Conservation (phyloP, 2,888 invertebrate genomes). For the Lycophotia porphyrea region DNA sequence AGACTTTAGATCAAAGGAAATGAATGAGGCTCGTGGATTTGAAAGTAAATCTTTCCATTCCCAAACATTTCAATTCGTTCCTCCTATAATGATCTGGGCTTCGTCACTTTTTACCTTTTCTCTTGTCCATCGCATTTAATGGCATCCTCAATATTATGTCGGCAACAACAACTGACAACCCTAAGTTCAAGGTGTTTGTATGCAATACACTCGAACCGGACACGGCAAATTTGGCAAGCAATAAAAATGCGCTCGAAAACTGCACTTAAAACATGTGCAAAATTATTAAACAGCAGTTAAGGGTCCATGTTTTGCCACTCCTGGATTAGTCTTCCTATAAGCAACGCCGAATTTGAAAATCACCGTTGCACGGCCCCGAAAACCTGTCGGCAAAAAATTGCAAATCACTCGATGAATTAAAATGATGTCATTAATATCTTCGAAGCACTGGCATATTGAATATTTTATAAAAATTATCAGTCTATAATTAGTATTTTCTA, state of each 20-base stretch:
- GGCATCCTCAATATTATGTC: neutral
- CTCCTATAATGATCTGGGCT: neutral
- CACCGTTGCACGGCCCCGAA: constrained; percentile 52
- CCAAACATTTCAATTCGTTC: neutral
- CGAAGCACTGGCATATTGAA: neutral
- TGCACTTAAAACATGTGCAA: constrained; percentile 51
- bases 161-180: constrained; percentile 22
- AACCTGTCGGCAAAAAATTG: constrained; percentile 11
- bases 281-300: constrained; percentile 38
- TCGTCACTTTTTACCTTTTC: neutral
- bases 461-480: constrained; percentile 1
- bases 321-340: constrained; percentile 44
- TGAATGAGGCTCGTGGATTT: neutral
- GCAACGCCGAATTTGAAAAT: constrained; percentile 26
- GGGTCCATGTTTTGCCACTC: constrained; percentile 35
- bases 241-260: constrained; percentile 60
- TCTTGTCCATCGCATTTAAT: neutral
- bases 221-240: constrained; percentile 51
- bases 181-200: constrained; percentile 48
- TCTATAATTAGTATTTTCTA: constrained; percentile 12
- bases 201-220: constrained; percentile 57
- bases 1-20: neutral
- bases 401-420: constrained; percentile 49
- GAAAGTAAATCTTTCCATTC: neutral
- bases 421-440: constrained; percentile 44